Base-by-base conservation (phyloP, 1,140 invertebrate species). In the Platyscapa corneri region DNA sequence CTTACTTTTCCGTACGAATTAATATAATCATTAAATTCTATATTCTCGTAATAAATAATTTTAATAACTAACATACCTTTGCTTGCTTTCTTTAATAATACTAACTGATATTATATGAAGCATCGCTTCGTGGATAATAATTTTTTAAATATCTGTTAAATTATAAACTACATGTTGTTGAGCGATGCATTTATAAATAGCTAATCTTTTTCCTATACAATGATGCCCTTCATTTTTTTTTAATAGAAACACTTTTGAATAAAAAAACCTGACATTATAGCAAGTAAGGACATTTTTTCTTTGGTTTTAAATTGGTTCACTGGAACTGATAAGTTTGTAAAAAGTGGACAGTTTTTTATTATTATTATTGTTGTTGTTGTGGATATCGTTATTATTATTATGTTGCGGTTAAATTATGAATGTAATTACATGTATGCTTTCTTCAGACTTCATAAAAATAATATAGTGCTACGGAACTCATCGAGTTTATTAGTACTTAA, bases 141-240 rank as follows among this genome's bases (percentile, higher is more conserved):
- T 53, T 18, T 46, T 53, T 53, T 53, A 18, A 7, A 53, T 53
- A 53, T 2, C 49, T 53, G 16, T 18, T 53, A 53, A 53, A 46
- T 10, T 30, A 65, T 65, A 65, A 6, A 65, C n/a, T n/a, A 65
- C n/a, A 30, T n/a, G 14, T 76, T 76, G 42, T 49, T 42, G 27
- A 76, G 12, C 23, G 30, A 78, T 78, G 32, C 56, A 78, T 78
- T 78, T 60, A 64, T 18, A 78, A 18, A 78, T n/a, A 56, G 16
- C 23, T 18, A 10, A 42, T 53, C 42, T 76, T 76, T 76, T 76
- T 76, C 14, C 74, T 27, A 30, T 76, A 7, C 18, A 30, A 49
- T 76, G 42, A 32, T 76, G 74, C 42, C 74, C 74, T 76, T 42
- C 42, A 76, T 49, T 76, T 53, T 76, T n/a, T 53, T 49, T 76